Percentiles rank a stretch among this genome's conserved stretches.
Evolutionary conservation across 1,140 invertebrate species (phyloP).

Genomic region (Oryctes rhinoceros): DNA sequence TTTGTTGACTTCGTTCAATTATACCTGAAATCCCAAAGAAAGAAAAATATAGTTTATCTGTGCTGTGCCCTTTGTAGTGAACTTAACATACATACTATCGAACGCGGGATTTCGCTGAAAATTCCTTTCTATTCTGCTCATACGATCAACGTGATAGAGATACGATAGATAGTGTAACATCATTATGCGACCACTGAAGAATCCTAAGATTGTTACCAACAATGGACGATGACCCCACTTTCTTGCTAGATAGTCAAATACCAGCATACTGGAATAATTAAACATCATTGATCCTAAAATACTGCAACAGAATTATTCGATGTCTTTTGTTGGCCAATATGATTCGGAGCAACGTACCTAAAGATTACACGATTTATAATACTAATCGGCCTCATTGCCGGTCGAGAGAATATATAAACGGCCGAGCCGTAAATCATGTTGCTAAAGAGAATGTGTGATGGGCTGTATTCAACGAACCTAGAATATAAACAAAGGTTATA

Average conservation of each 20-base stretch:
- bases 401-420: conserved; percentile 54
- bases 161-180: conserved; percentile 55
- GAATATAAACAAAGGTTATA: not conserved
- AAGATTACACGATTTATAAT: conserved; percentile 50
- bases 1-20: not conserved
- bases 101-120: conserved; percentile 45
- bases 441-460: conserved; percentile 48
- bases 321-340: not conserved
- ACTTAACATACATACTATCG: conserved; percentile 49
- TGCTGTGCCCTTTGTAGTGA: not conserved
- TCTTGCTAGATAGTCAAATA: conserved; percentile 49
- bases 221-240: conserved; percentile 46
- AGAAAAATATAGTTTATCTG: not conserved
- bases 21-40: not conserved
- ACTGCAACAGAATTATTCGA: conserved; percentile 44
- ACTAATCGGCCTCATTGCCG: conserved; percentile 50
- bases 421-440: conserved; percentile 58
- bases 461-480: conserved; percentile 48
- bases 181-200: conserved; percentile 54
- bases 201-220: conserved; percentile 50
- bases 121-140: conserved; percentile 41
- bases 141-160: conserved; percentile 55
- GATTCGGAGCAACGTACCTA: conserved; percentile 46
- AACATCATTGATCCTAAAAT: conserved; percentile 55
- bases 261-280: conserved; percentile 53